A percentile compares a stretch with the other conserved stretches of the same genome.
phyloP scores from a whole-genome alignment of 2,888 invertebrate species.

The Actias luna region DNA sequence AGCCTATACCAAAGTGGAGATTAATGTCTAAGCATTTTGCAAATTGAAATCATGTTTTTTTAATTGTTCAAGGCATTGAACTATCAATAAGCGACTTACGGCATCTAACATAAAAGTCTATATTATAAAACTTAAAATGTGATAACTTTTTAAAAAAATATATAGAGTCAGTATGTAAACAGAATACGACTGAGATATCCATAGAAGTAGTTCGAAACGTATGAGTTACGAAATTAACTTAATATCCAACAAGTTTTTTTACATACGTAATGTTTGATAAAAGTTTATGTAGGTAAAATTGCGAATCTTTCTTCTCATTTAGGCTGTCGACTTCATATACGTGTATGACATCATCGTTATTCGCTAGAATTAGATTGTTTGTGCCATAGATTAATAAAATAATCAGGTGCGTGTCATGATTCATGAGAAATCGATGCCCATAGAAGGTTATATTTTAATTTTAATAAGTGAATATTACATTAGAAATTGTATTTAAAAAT shows the following conservation, averaged over 20 bases:
- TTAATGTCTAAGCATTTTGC: no score
- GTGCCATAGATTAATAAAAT: slow-evolving; percentile 28
- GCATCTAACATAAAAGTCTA: background rate
- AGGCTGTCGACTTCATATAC: background rate
- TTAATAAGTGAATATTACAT: background rate
- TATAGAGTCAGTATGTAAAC: background rate
- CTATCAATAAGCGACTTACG: background rate
- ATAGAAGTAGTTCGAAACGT: background rate
- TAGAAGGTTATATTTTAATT: background rate
- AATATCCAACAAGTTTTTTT: background rate
- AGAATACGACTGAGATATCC: background rate
- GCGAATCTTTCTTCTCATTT: background rate
- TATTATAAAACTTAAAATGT: background rate
- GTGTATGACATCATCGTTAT: slow-evolving; percentile 32
- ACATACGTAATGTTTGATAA: background rate
- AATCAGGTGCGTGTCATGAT: background rate
- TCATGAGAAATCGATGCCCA: background rate
- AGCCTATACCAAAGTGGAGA: no score
- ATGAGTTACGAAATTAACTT: background rate
- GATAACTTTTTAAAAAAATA: background rate
- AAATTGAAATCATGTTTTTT: background rate
- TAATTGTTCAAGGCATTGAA: background rate
- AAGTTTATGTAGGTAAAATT: background rate
- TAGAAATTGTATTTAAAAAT: no score
- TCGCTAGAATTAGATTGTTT: slow-evolving; percentile 13